Evolutionary conservation across 2,797 vertebrate species (phyloP).

Genomic region (Siniperca obscura): DNA sequence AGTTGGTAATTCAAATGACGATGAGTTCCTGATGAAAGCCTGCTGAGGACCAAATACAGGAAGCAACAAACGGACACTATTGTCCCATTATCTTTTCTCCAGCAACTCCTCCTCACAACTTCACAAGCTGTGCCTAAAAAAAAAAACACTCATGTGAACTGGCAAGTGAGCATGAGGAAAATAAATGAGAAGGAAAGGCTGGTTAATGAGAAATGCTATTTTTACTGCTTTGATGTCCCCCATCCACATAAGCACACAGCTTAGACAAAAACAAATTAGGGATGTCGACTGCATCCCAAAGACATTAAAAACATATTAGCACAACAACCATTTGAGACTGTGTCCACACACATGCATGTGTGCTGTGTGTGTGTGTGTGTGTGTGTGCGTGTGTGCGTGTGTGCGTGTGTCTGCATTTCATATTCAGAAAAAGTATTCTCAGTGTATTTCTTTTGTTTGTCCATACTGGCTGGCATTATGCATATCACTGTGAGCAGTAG

Average conservation of each 20-base stretch:
- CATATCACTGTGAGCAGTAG: conserved; percentile 72
- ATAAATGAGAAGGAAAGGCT: conserved; percentile 87
- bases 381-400: conserved; percentile 26
- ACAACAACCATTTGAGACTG: conserved; percentile 82
- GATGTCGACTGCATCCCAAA: conserved; percentile 85
- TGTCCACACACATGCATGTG: conserved; percentile 71
- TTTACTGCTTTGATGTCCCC: conserved; percentile 87
- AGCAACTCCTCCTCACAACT: conserved; percentile 78
- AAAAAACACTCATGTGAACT: conserved; percentile 77
- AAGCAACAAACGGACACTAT: conserved; percentile 63
- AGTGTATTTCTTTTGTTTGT: conserved; percentile 69
- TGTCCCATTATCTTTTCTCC: conserved; percentile 73
- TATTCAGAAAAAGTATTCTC: conserved; percentile 67
- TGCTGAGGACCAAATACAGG: conserved; percentile 51
- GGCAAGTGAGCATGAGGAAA: conserved; percentile 82
- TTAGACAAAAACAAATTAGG: conserved; percentile 90
- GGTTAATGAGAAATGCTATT: conserved; percentile 89
- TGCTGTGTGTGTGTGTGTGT: neutral
- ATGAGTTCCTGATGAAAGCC: conserved; percentile 62
- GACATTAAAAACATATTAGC: conserved; percentile 91
- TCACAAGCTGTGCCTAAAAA: conserved; percentile 78
- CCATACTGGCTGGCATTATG: conserved; percentile 67
- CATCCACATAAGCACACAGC: conserved; percentile 86
- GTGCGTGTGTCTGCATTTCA: conserved; percentile 50
- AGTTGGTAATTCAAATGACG: conserved; percentile 50